Evolutionary conservation across 2,797 vertebrate genomes (phyloP).

Genomic region (Macroramphosus scolopax): DNA sequence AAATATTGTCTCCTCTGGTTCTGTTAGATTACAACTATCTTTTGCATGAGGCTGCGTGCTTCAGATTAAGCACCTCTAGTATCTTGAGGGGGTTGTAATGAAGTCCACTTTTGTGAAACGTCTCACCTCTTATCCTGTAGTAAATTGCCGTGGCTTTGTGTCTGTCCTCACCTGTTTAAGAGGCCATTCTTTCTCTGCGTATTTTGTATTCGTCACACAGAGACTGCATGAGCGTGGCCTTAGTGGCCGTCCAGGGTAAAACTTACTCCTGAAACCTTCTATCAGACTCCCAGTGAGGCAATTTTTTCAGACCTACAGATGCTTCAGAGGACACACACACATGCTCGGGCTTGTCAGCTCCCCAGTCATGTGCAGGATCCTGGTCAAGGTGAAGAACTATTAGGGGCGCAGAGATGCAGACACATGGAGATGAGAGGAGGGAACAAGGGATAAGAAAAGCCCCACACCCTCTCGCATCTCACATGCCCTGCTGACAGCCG

Average conservation of each 20-base stretch:
- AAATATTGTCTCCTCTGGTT: no score
- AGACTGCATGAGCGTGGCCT: slow-evolving; percentile 39
- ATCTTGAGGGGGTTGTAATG: slow-evolving; percentile 27
- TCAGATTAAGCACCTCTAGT: slow-evolving; percentile 54
- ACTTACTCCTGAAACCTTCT: slow-evolving; percentile 50
- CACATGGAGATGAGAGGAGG: slow-evolving; percentile 63
- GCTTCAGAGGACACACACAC: slow-evolving; percentile 32
- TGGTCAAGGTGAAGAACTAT: slow-evolving; percentile 63
- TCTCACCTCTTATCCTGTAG: slow-evolving; percentile 29
- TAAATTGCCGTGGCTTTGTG: slow-evolving; percentile 34
- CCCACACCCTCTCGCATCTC: slow-evolving; percentile 15
- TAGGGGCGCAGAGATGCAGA: slow-evolving; percentile 38
- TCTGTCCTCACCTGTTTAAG: slow-evolving; percentile 48
- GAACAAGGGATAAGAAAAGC: slow-evolving; percentile 39
- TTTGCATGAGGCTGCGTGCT: slow-evolving; percentile 13
- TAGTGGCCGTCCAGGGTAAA: slow-evolving; percentile 38
- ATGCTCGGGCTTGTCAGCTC: slow-evolving; percentile 48
- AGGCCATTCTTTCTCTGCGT: slow-evolving; percentile 1
- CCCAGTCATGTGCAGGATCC: slow-evolving; percentile 40
- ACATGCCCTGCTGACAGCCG: slow-evolving; percentile 42
- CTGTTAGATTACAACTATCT: no score
- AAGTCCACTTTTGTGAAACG: slow-evolving; percentile 47
- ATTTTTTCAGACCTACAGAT: slow-evolving; percentile 61
- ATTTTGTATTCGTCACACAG: slow-evolving; percentile 30
- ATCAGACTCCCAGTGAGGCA: slow-evolving; percentile 51